phyloP scores from a whole-genome alignment of 2,888 invertebrate genomes.

The Catonia carolina region DNA sequence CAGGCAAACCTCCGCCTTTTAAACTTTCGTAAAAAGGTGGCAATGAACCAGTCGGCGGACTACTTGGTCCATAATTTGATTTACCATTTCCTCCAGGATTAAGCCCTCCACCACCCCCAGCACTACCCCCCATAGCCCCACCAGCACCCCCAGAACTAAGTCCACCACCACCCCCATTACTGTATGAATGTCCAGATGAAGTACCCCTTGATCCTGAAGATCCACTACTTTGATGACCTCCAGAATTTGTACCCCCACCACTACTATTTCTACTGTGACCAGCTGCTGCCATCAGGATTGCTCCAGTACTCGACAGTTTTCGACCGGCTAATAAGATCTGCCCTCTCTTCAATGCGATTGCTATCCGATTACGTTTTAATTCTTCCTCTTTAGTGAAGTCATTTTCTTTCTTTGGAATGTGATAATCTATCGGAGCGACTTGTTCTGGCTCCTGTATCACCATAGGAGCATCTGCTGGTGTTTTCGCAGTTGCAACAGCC shows the following conservation, averaged over 20 bases:
- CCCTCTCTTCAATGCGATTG: slow-evolving; percentile 32
- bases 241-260: slow-evolving; percentile 41
- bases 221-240: slow-evolving; percentile 41
- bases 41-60: slow-evolving; percentile 77
- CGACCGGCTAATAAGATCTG: slow-evolving; percentile 30
- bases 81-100: slow-evolving; percentile 69
- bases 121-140: slow-evolving; percentile 55
- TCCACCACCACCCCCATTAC: slow-evolving; percentile 55
- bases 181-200: slow-evolving; percentile 30
- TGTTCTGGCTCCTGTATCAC: slow-evolving; percentile 58
- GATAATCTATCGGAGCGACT: slow-evolving; percentile 85
- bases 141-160: slow-evolving; percentile 48
- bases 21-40: slow-evolving; percentile 86
- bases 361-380: slow-evolving; percentile 30
- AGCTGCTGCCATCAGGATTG: slow-evolving; percentile 64
- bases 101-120: slow-evolving; percentile 60
- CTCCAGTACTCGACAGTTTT: slow-evolving; percentile 39
- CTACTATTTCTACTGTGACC: slow-evolving; percentile 69
- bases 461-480: slow-evolving; percentile 39
- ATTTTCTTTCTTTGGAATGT: slow-evolving; percentile 63
- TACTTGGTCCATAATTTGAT: slow-evolving; percentile 80
- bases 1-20: slow-evolving; percentile 55
- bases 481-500: slow-evolving; percentile 40
- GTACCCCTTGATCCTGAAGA: slow-evolving; percentile 45
- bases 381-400: slow-evolving; percentile 30